Base-by-base conservation (phyloP, 2,888 invertebrate species). In the Brachyptera putata region DNA sequence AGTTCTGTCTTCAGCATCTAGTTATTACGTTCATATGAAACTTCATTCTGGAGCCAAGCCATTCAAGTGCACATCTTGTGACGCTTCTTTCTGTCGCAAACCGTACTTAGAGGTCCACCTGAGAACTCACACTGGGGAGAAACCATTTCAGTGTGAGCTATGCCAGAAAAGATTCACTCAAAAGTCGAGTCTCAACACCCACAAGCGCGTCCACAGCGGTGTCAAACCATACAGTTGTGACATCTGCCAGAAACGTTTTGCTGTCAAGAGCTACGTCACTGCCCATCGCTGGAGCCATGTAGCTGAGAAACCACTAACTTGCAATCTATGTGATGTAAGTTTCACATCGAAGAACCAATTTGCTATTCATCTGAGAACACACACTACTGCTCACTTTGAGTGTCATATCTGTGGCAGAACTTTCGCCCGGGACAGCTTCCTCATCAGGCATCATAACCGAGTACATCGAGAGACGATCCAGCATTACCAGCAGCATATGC, bases 11-110 rank as follows among this genome's bases (percentile, higher is more conserved):
- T 88, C 87, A 13, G 84, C 87, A 61, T 86, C 87, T 41, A 87
- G 87, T 66, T 88, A 88, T 73, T 88, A 89, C 72, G 89, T 89
- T 68, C 89, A 89, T 74, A 86, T 89, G 86, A 89, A 89, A 75
- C 79, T 87, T 66, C 89, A 89, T 76, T 89, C 89, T 22, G 85
- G 86, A 68, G 86, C 85, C 73, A 89, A 89, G 73, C 89, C 89
- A 63, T 89, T 86, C 75, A 85, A 84, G 70, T 89, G 89, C 76
- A 84, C 85, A 67, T 81, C 83, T 53, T 89, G 89, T 74, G 87
- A 87, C 70, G 87, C 87, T 49, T 84, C 86, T 64, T 89, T 89
- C 72, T 88, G 88, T 71, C 83, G 89, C 68, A 89, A 89, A 76
- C 88, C 88, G 53, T 89, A 89, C 74, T 75, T 89, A 66, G 88